Base-by-base conservation (phyloP, 2,888 invertebrate species). In the Odontocolon sp. region DNA sequence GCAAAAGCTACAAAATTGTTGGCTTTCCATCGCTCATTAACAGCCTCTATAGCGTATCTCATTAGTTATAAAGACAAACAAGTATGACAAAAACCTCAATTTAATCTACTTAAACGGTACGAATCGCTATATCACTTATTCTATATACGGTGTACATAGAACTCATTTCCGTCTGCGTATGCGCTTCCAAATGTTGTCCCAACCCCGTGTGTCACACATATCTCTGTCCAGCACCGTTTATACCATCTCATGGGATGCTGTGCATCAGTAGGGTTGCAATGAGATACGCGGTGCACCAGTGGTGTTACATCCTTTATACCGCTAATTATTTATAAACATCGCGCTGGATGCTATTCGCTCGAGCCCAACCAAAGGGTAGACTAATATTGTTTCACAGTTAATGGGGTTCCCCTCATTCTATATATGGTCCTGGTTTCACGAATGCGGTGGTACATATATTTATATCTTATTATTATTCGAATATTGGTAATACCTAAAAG, bases 281-380 rank as follows among this genome's bases (percentile, higher is more conserved):
- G 14, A 16, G 6, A 26, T 11, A 45, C 31, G 2, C 42, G 28
- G 23, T 18, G 21, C 42, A 61, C 61, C 26, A 14, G 18, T 42
- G 45, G 11, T 36, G 18, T 57, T 61, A 31, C 61, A 47, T 57
- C 66, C 71, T 81, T 74, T 64, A 36, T 42, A 61, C n/a, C 57
- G 70, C 64, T 84, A 84, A 84, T 84, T 83, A 84, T 82, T 84
- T 83, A 85, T 82, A 84, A 84, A 85, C 82, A 84, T 68, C 73
- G 45, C 71, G 36, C 73, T 75, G 45, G 63, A 69, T 77, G 67
- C 72, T 31, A 14, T 28, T n/a, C 42, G 47, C 67, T 69, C 71
- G 73, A n/a, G n/a, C n/a, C n/a, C n/a, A n/a, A 57, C 8, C 14
- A 18, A 23, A 18, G 14, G 47, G 26, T 36, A 47, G 47, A 57